phyloP scores from a whole-genome alignment of 2,888 invertebrate species.

The Agriopis marginaria region DNA sequence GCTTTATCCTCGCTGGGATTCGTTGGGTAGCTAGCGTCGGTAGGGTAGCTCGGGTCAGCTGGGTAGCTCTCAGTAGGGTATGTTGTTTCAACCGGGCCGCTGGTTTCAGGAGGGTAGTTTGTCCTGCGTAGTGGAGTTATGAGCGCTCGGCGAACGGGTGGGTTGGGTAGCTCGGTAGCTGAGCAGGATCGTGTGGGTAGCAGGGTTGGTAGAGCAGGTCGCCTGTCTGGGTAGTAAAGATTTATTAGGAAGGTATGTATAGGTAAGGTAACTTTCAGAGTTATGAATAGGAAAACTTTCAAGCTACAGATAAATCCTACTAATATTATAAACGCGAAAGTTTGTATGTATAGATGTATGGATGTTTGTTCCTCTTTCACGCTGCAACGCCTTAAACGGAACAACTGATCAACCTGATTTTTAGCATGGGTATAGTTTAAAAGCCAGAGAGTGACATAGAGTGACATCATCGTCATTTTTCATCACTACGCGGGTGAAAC shows the following conservation, averaged over 20 bases:
- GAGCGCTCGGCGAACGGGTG: neutral
- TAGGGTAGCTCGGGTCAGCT: slow-evolving; percentile 3
- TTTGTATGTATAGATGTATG: too few relatives aligned
- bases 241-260: too few relatives aligned
- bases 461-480: too few relatives aligned
- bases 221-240: neutral
- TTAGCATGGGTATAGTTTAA: too few relatives aligned
- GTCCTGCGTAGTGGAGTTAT: slow-evolving; percentile 5
- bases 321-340: too few relatives aligned
- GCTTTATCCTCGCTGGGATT: neutral
- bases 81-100: slow-evolving; percentile 1
- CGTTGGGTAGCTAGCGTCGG: neutral
- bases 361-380: too few relatives aligned
- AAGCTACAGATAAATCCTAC: neutral
- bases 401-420: too few relatives aligned
- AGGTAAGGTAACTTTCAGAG: too few relatives aligned
- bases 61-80: slow-evolving; percentile 1
- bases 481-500: too few relatives aligned
- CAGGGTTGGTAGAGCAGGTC: neutral
- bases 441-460: too few relatives aligned
- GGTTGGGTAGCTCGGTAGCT: neutral
- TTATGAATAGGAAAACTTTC: too few relatives aligned
- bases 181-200: slow-evolving; percentile 5
- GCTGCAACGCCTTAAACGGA: too few relatives aligned
- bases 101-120: slow-evolving; percentile 3